A percentile compares a stretch with the other conserved stretches of the same genome.
Conservation (phyloP, 2,797 vertebrate genomes). For the Coregonus ussuriensis region DNA sequence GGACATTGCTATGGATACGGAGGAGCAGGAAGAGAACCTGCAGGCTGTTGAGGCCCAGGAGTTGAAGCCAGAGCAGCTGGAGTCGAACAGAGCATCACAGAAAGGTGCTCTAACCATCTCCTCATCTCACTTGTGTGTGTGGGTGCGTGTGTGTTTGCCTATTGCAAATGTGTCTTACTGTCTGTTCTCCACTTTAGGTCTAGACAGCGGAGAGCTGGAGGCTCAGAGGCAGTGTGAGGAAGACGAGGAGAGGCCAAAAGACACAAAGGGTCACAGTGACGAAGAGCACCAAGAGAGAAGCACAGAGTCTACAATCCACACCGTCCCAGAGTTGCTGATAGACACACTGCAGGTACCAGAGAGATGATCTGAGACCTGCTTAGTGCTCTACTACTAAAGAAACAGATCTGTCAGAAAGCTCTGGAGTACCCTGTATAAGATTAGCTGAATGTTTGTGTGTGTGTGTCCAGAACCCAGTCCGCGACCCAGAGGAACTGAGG, state of each 20-base stretch:
- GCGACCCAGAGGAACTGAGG: slow-evolving; percentile 84
- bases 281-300: slow-evolving; percentile 75
- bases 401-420: neutral
- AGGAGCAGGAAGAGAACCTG: slow-evolving; percentile 79
- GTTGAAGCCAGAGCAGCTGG: slow-evolving; percentile 84
- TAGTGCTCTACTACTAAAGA: slow-evolving; percentile 38
- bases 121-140: neutral
- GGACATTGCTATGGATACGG: slow-evolving; percentile 80
- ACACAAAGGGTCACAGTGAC: slow-evolving; percentile 49
- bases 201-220: slow-evolving; percentile 79
- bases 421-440: neutral
- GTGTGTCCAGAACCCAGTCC: slow-evolving; percentile 73
- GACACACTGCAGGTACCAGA: slow-evolving; percentile 64
- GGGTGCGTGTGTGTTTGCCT: too few species aligned
- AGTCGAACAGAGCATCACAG: slow-evolving; percentile 62
- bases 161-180: neutral
- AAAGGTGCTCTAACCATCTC: slow-evolving; percentile 60
- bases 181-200: slow-evolving; percentile 58
- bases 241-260: slow-evolving; percentile 59
- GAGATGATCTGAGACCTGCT: neutral
- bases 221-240: slow-evolving; percentile 64
- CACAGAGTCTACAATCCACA: slow-evolving; percentile 87
- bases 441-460: neutral
- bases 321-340: slow-evolving; percentile 79
- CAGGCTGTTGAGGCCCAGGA: slow-evolving; percentile 75